Evolutionary conservation across 2,113 vertebrate species (phyloP), one percentile per base, ranked within the genome.

Genomic region (Mus spicilegus): DNA sequence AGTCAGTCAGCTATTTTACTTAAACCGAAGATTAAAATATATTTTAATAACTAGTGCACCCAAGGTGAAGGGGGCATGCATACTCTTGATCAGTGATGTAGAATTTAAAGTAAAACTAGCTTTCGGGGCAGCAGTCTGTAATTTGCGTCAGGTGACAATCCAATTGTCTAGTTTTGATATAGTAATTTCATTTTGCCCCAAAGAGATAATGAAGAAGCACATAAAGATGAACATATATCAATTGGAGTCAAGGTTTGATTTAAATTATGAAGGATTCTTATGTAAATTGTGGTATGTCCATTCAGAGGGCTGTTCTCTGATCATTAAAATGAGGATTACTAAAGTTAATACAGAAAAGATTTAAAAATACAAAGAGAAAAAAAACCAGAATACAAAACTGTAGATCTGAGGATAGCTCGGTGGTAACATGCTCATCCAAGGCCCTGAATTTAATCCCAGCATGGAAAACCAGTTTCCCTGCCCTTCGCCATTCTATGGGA

Each of bases 1-100:
- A 94, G 72, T 49, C 28, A 93, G 39, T 39, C 16, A 84, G 22
- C 39, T 88, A 80, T 46, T 93, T 84, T 90, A 75, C 39, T 94
- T 94, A 93, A 80, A 95, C 7, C 70, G 76, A 90, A 88, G 49
- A 54, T 80, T 65, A 94, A 95, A 90, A 88, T 75, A 73, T 26
- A 69, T 49, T 85, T 86, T 54, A 81, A 70, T 70, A 95, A 51
- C 58, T 3, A 85, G 24, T 24, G 78, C 10, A 75, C 76, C 39
- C 20, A 72, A 94, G 76, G 28, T 88, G 63, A 91, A 13, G 58
- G 54, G 39, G 33, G 70, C 65, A 88, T 5, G 24, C 6, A 56
- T 6, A 46, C 19, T 33, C 24, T 77, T 69, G 24, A 22, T 72
- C 5, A 94, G 30, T 17, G 28, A 58, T 51, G 14, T 36, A 54